Percentiles rank a stretch among this genome's conserved stretches.
Conservation (phyloP, 35 echinoderm and acorn worm genomes). For the Strongylocentrotus purpuratus region DNA sequence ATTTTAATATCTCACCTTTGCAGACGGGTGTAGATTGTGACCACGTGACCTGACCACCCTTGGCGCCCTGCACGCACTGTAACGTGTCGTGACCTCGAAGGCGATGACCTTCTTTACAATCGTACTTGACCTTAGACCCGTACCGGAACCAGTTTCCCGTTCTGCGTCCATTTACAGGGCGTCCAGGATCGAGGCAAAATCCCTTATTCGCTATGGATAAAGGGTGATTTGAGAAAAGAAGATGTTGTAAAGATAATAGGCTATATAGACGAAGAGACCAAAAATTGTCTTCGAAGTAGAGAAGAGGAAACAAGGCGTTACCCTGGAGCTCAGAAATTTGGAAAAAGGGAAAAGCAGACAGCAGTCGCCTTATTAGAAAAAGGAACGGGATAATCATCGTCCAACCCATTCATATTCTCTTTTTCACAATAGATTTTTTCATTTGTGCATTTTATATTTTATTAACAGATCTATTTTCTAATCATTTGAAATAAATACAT, state of each 20-base stretch:
- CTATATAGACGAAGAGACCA: too few species aligned
- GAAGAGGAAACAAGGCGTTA: too few species aligned
- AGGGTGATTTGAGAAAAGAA: background rate
- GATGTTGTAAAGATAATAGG: background rate
- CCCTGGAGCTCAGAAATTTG: too few species aligned
- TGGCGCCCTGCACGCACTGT: background rate
- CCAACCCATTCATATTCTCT: too few species aligned
- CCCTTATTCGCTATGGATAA: constrained; percentile 25
- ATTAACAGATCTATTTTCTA: too few species aligned
- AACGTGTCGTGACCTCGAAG: background rate
- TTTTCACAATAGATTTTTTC: too few species aligned
- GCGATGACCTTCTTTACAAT: constrained; percentile 38
- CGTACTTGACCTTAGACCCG: constrained; percentile 26
- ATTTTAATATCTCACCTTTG: background rate
- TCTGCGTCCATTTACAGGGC: constrained; percentile 28
- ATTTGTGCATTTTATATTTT: too few species aligned
- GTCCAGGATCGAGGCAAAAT: constrained; percentile 36
- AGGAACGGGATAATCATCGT: too few species aligned
- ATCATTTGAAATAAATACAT: too few species aligned
- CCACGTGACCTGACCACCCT: background rate
- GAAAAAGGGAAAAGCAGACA: too few species aligned
- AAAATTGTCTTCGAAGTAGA: too few species aligned
- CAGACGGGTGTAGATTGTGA: background rate
- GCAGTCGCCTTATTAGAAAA: too few species aligned
- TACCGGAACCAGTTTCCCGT: constrained; percentile 50